Conservation (phyloP, 2,888 invertebrate species). For the Tortricodes alternella region DNA sequence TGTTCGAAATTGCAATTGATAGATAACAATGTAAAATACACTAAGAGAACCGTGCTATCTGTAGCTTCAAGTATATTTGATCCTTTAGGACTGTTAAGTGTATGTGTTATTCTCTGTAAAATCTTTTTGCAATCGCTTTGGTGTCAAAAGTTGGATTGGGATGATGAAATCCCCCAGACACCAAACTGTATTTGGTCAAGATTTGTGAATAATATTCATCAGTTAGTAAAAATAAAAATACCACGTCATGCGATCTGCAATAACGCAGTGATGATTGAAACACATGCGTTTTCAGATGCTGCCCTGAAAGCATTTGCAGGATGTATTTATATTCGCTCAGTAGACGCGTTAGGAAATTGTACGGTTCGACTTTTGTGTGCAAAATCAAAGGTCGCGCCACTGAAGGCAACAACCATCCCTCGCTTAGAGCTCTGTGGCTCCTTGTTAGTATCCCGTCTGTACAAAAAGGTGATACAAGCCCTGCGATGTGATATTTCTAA, state of each 20-base stretch:
- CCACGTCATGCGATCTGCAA: slow-evolving; percentile 36
- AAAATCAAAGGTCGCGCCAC: slow-evolving; percentile 33
- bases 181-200: slow-evolving; percentile 18
- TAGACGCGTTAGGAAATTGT: slow-evolving; percentile 20
- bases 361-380: slow-evolving; percentile 31
- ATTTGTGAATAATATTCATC: slow-evolving; percentile 28
- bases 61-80: slow-evolving; percentile 12
- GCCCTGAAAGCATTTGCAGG: slow-evolving; percentile 42
- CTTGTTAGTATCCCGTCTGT: slow-evolving; percentile 39
- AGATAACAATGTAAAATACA: not conserved
- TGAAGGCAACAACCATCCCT: slow-evolving; percentile 40
- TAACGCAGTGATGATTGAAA: slow-evolving; percentile 27
- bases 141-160: slow-evolving; percentile 38
- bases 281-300: slow-evolving; percentile 42
- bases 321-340: slow-evolving; percentile 36
- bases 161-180: slow-evolving; percentile 28
- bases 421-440: slow-evolving; percentile 44
- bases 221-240: too few relatives aligned
- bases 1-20: not conserved
- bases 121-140: slow-evolving; percentile 38
- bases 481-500: slow-evolving; percentile 30
- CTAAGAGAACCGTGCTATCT: slow-evolving; percentile 36
- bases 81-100: too few relatives aligned
- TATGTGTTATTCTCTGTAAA: slow-evolving; percentile 33
- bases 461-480: slow-evolving; percentile 34